These are phyloP conservation scores for Notodonta dromedarius DNA, from an alignment of 2,888 invertebrate species.

Conservation along the genomic window DNA sequence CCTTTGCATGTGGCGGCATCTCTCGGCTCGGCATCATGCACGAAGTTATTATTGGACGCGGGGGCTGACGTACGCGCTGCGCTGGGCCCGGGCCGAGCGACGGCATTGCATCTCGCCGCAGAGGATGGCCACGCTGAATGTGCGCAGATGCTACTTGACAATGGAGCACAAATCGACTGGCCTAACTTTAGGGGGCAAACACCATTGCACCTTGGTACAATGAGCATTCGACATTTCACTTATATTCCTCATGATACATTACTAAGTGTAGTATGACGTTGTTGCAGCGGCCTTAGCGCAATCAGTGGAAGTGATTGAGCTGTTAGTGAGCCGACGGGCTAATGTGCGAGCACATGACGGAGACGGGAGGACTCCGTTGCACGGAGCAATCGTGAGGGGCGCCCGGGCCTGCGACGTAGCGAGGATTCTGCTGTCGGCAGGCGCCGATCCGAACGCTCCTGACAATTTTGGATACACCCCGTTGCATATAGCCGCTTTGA, in stretches of 20 bases:
- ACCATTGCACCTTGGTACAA: constrained; percentile 89
- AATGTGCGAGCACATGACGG: constrained; percentile 87
- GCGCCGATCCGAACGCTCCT: constrained; percentile 89
- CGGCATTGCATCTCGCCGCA: constrained; percentile 94
- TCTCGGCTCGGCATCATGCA: constrained; percentile 87
- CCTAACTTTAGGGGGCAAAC: constrained; percentile 91
- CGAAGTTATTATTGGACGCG: constrained; percentile 88
- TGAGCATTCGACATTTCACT: neutral
- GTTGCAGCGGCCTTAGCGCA: constrained; percentile 89
- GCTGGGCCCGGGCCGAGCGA: constrained; percentile 87
- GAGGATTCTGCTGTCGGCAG: constrained; percentile 85
- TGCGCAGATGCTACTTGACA: constrained; percentile 87
- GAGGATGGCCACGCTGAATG: constrained; percentile 94
- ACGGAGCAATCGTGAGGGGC: constrained; percentile 92
- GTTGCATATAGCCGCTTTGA: constrained; percentile 91
- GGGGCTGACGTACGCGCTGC: constrained; percentile 93
- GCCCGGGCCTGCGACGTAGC: constrained; percentile 89
- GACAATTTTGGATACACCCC: constrained; percentile 94
- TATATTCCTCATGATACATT: neutral
- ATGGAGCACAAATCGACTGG: constrained; percentile 90
- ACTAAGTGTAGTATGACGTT: constrained; percentile 9
- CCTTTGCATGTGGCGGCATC: constrained; percentile 93
- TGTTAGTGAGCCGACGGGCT: constrained; percentile 87
- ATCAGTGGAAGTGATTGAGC: constrained; percentile 89
- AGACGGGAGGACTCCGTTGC: constrained; percentile 91